Conservation (phyloP, 2,113 vertebrate species). For the Rhea americana region DNA sequence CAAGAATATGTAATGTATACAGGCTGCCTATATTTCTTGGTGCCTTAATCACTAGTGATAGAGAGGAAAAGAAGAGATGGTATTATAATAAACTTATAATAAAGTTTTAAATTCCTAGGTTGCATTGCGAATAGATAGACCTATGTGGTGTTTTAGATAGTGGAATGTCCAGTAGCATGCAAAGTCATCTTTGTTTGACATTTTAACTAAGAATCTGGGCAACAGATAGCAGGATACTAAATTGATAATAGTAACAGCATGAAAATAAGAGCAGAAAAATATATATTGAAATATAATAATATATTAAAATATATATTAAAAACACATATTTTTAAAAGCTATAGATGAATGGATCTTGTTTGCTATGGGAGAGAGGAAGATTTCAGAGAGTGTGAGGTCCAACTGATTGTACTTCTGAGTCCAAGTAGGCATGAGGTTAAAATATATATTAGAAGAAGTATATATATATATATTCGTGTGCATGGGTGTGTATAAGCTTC, state of each 20-base stretch:
- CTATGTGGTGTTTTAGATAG: accelerated
- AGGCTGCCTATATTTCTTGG: neutral
- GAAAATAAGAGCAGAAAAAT: neutral
- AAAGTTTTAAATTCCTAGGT: neutral
- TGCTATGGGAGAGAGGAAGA: neutral
- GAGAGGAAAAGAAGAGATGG: neutral
- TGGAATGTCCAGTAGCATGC: neutral
- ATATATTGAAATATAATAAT: too few relatives aligned
- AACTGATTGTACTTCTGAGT: neutral
- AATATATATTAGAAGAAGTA: too few relatives aligned
- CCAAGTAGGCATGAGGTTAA: neutral
- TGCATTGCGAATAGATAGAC: neutral
- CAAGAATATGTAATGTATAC: neutral
- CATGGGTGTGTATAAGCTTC: too few relatives aligned
- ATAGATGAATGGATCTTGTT: neutral
- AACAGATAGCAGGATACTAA: neutral
- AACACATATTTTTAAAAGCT: too few relatives aligned
- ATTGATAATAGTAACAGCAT: neutral
- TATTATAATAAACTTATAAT: neutral
- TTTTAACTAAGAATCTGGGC: neutral
- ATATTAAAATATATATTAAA: too few relatives aligned
- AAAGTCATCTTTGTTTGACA: neutral
- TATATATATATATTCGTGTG: too few relatives aligned
- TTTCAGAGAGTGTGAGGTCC: too few relatives aligned
- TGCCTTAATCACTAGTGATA: neutral